These are phyloP conservation scores for Drosophila kokeensis DNA, from an alignment of 2,888 invertebrate species.

Conservation along the genomic window DNA sequence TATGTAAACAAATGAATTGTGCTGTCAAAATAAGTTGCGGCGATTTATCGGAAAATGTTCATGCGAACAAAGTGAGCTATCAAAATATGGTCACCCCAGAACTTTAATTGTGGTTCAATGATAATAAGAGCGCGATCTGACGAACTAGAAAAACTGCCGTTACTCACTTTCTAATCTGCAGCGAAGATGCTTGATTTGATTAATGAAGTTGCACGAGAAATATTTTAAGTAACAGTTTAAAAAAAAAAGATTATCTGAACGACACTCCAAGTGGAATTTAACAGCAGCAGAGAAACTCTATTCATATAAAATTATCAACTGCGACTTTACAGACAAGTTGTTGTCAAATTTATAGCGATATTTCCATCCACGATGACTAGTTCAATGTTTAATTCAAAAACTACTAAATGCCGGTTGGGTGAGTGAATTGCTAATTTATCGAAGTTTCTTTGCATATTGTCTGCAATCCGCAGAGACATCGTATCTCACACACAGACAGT, in stretches of 20 bases:
- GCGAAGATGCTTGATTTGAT: not conserved
- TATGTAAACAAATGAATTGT: slow-evolving; percentile 67
- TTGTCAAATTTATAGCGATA: not conserved
- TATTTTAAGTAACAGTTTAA: not conserved
- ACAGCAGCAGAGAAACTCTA: not conserved
- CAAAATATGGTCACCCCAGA: slow-evolving; percentile 22
- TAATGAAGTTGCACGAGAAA: not conserved
- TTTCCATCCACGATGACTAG: not conserved
- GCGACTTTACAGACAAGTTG: slow-evolving; percentile 1
- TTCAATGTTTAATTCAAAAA: not conserved
- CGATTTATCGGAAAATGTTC: slow-evolving; percentile 29
- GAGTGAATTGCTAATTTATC: slow-evolving; percentile 15
- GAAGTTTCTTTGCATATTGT: not conserved
- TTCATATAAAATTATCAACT: not conserved
- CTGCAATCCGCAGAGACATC: slow-evolving; percentile 20
- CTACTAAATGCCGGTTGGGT: not conserved
- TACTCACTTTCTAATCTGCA: not conserved
- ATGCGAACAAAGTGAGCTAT: not conserved
- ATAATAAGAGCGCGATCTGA: not conserved
- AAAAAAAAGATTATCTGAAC: too few species aligned
- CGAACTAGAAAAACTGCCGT: not conserved
- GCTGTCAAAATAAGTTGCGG: slow-evolving; percentile 24
- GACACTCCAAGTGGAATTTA: not conserved
- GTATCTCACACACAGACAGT: slow-evolving; percentile 4
- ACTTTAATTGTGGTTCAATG: not conserved